Evolutionary conservation across 1,140 invertebrate species (phyloP), one percentile per base, ranked within the genome.

Genomic region (Cotesia chilonis): DNA sequence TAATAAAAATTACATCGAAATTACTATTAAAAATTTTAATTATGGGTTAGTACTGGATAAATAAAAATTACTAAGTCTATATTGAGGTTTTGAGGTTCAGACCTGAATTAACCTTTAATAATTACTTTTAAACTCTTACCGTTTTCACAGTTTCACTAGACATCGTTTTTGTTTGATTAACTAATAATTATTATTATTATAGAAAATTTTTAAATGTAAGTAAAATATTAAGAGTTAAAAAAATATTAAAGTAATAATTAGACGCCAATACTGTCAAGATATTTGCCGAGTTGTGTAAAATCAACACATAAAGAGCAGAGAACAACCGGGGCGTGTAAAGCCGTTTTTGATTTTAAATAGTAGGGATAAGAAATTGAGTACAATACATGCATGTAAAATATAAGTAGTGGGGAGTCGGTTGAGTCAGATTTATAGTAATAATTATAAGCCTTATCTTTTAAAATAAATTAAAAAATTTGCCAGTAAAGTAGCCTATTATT

Each of bases 61-160:
- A 28, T 28, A 28, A 28, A 28, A 28, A 28, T 28, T 28, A 28
- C 0, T 28, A 28, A 28, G 28, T 28, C 28, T 28, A 28, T 28
- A 28, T 28, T 28, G 28, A 28, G 28, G 3, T 47, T 47, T 7
- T 47, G 10, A 10, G 10, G 41, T 47, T 47, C 10, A 47, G 5
- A 10, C 6, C 6, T 47, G 2, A 3, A 6, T 9, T 47, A 47
- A 47, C 41, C 41, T 47, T 47, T 47, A 47, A 9, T 57, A 66
- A 66, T 59, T 17, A 14, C 52, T 14, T 47, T 47, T 9, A 12
- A 28, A 73, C 37, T 79, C 79, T 80, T 70, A 87, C 85, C 73
- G 84, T 82, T 84, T 85, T 87, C 7, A 86, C 79, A 70, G 82
- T 85, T 74, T 87, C 85, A 61, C 77, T 85, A n/a, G 85, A 87